Conservation (phyloP, 2,797 vertebrate genomes). For the Chromobotia macracanthus region DNA sequence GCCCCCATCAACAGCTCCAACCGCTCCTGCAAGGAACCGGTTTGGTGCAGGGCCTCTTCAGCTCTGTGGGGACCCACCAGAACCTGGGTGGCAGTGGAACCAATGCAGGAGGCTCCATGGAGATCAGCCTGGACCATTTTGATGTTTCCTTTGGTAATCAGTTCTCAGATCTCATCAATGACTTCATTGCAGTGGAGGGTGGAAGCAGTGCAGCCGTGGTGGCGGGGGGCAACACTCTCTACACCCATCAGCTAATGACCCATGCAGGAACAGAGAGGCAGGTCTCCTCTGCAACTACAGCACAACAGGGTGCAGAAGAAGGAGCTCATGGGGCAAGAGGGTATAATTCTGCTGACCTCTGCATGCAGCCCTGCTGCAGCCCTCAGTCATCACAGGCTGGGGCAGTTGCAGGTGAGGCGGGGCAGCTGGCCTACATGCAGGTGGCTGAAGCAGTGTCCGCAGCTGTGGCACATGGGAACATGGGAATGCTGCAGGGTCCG, state of each 20-base stretch:
- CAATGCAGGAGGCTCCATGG: slow-evolving; percentile 78
- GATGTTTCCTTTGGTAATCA: slow-evolving; percentile 98
- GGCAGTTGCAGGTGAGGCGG: slow-evolving; percentile 81
- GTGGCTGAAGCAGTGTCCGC: slow-evolving; percentile 95
- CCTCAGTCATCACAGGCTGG: slow-evolving; percentile 85
- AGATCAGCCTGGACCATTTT: slow-evolving; percentile 96
- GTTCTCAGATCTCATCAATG: slow-evolving; percentile 98
- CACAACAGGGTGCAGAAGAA: slow-evolving; percentile 88
- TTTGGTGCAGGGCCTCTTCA: slow-evolving; percentile 91
- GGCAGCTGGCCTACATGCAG: slow-evolving; percentile 95
- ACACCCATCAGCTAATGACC: slow-evolving; percentile 86
- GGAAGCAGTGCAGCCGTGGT: slow-evolving; percentile 72
- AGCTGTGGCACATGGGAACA: slow-evolving; percentile 86
- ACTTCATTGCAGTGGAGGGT: slow-evolving; percentile 97
- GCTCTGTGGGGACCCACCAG: slow-evolving; percentile 84
- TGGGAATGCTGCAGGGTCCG: slow-evolving; percentile 91
- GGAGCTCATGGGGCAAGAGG: slow-evolving; percentile 82
- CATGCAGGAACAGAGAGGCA: slow-evolving; percentile 78
- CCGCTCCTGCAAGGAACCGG: slow-evolving; percentile 83
- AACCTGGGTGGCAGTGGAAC: slow-evolving; percentile 60
- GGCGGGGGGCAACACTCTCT: slow-evolving; percentile 72
- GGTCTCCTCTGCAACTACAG: slow-evolving; percentile 78
- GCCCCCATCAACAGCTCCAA: slow-evolving; percentile 71
- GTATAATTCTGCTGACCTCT: slow-evolving; percentile 91
- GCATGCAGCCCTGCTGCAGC: slow-evolving; percentile 95